These are phyloP conservation scores for Coregonus ussuriensis DNA, from an alignment of 2,797 vertebrate species.

Conservation along the genomic window DNA sequence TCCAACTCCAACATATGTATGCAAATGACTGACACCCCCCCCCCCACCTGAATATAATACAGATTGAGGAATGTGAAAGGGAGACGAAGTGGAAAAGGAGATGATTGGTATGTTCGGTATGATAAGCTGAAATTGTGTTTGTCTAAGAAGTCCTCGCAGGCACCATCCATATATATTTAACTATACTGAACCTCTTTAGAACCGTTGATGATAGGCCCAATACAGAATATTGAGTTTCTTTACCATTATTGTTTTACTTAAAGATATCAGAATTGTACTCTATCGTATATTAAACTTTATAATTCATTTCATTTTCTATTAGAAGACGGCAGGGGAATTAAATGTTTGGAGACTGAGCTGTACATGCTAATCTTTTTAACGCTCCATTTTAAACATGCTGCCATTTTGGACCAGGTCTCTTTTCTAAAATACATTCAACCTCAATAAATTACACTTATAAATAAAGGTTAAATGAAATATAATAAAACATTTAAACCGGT, in stretches of 20 bases:
- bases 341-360: background rate
- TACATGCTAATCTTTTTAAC: background rate
- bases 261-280: background rate
- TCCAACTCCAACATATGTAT: slow-evolving; percentile 39
- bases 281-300: background rate
- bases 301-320: background rate
- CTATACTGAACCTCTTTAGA: background rate
- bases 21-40: slow-evolving; percentile 34
- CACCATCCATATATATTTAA: slow-evolving; percentile 21
- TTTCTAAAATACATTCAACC: background rate
- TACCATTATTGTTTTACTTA: background rate
- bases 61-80: slow-evolving; percentile 54
- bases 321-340: background rate
- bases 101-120: slow-evolving; percentile 61
- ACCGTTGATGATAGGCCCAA: slow-evolving; percentile 12
- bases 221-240: background rate
- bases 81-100: slow-evolving; percentile 66
- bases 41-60: too few relatives aligned
- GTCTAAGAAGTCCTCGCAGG: slow-evolving; percentile 56
- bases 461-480: background rate
- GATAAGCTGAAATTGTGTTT: slow-evolving; percentile 65
- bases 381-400: background rate
- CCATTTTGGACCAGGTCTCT: background rate
- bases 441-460: background rate
- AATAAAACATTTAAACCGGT: background rate